Evolutionary conservation across 2,113 vertebrate genomes (phyloP), one percentile per base, ranked within the genome.

Genomic region (Pygoscelis antarcticus): DNA sequence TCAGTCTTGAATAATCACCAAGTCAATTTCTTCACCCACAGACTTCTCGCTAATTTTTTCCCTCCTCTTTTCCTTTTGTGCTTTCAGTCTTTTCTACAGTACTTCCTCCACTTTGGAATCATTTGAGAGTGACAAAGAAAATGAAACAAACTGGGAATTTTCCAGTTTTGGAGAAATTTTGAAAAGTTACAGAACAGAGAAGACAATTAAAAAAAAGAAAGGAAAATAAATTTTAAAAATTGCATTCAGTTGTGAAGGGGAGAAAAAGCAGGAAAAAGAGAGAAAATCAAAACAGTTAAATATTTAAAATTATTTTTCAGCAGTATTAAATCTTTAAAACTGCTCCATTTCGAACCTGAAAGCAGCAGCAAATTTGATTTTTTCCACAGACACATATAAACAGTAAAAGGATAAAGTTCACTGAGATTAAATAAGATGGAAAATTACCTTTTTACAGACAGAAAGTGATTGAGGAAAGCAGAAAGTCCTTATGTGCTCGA

Each of bases 1-100:
- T 84, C 60, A 87, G 34, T 38, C 38, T 62, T 44, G 51, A 74
- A 27, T 36, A 32, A 58, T 72, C 46, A 68, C 75, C 16, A 40
- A 55, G 29, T 25, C 76, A 1, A 60, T 60, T 85, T 79, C 70
- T 47, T 84, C 40, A 19, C 30, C 22, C 5, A 1, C 54, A 75
- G 34, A 32, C 3, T 40, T 62, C 42, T 70, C 19, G 1, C n/a
- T 55, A 7, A 7, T 11, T 14, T 21, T 7, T 2, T 0, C 1
- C 1, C 2, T 7, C 5, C 11, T 5, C 3, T 34, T 75, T 47
- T 15, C 6, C 7, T 27, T 38, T 83, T 65, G 58, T 61, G 7
- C 21, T 69, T 90, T 88, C 51, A 25, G 19, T 62, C 13, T 58
- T 66, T 70, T 44, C 69, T 82, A 16, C 20, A 15, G 18, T 21